Percentiles rank a stretch among this genome's conserved stretches.
Evolutionary conservation across 2,888 invertebrate species (phyloP).

Genomic region (Stenurella melanura): DNA sequence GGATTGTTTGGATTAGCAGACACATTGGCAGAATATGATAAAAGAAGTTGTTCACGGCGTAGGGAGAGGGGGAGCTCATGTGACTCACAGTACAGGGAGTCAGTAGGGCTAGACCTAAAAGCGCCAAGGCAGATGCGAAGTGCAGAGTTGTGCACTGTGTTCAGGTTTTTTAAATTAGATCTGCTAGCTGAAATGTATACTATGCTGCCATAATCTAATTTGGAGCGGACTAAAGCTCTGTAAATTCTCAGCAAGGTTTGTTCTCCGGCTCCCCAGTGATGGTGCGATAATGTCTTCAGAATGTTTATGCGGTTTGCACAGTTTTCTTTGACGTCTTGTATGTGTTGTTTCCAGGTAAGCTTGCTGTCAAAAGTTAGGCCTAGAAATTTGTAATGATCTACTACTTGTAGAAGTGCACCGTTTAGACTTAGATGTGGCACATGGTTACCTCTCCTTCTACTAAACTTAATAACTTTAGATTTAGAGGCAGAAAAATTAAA

Average conservation of each 20-base stretch:
- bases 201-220: constrained; percentile 8
- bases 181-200: neutral
- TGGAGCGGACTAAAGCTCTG: constrained; percentile 2
- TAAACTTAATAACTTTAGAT: too few species aligned
- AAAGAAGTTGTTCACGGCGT: neutral
- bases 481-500: too few species aligned
- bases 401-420: too few species aligned
- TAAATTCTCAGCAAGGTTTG: constrained; percentile 10
- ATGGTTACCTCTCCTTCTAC: too few species aligned
- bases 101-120: neutral
- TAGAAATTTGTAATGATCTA: neutral
- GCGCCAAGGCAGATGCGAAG: neutral
- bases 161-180: constrained; percentile 3
- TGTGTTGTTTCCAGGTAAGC: neutral
- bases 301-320: neutral
- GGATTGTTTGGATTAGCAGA: neutral
- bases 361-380: constrained; percentile 8
- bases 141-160: neutral
- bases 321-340: neutral
- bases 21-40: neutral
- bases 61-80: neutral
- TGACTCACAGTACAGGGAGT: neutral
- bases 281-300: neutral
- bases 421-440: neutral
- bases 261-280: neutral